Conservation (phyloP, 2,888 invertebrate species). For the Caenorhabditis sp. region DNA sequence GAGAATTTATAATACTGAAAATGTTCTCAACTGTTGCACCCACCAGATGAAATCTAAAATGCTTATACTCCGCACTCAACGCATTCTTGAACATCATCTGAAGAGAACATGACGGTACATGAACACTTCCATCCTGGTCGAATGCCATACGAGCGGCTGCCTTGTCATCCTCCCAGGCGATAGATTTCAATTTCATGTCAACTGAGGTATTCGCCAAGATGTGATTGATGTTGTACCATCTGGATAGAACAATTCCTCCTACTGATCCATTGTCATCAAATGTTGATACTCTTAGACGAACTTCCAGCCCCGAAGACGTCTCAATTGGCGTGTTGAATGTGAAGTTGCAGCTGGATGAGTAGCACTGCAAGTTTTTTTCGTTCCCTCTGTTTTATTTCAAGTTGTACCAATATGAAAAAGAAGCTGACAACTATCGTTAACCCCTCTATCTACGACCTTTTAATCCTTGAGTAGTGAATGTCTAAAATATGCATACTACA, state of each 20-base stretch:
- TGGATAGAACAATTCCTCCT: conserved; percentile 59
- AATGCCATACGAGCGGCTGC: conserved; percentile 63
- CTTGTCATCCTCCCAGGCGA: conserved; percentile 70
- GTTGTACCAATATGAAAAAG: neutral
- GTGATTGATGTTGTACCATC: conserved; percentile 63
- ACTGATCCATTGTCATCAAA: conserved; percentile 60
- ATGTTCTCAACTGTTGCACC: neutral
- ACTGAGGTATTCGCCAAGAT: conserved; percentile 44
- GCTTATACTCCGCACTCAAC: conserved; percentile 39
- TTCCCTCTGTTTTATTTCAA: too few species aligned
- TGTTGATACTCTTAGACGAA: conserved; percentile 57
- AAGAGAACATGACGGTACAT: conserved; percentile 53
- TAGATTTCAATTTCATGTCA: conserved; percentile 38
- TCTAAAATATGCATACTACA: conserved; percentile 60
- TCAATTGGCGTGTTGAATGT: conserved; percentile 45
- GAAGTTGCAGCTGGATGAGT: conserved; percentile 57
- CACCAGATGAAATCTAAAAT: conserved; percentile 27
- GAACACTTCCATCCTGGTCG: conserved; percentile 30
- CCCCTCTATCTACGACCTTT: conserved; percentile 36
- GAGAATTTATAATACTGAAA: neutral
- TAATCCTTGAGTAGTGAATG: conserved; percentile 56
- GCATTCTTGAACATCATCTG: conserved; percentile 53
- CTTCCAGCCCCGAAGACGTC: conserved; percentile 27
- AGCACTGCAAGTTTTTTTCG: conserved; percentile 56
- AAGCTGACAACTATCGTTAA: conserved; percentile 15